Percentiles rank a stretch among this genome's conserved stretches.
Conservation (phyloP, 2,797 vertebrate species). For the Hylomyscus alleni region DNA sequence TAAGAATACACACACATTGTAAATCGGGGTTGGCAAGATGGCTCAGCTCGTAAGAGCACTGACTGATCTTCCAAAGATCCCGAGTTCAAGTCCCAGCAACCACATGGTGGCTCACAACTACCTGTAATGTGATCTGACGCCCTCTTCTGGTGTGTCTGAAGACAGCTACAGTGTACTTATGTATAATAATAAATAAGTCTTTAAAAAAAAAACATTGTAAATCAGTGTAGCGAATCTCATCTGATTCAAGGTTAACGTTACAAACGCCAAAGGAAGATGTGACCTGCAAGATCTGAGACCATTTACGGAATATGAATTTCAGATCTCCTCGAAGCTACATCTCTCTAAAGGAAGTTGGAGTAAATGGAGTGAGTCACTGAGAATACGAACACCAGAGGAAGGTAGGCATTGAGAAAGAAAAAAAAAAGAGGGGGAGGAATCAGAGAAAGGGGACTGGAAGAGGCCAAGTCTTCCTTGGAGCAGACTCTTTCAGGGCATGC, state of each 20-base stretch:
- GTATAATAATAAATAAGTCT: no score
- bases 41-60: no score
- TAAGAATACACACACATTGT: no score
- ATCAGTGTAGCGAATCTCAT: neutral
- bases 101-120: no score
- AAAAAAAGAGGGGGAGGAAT: slow-evolving; percentile 83
- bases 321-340: slow-evolving; percentile 90
- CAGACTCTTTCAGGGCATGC: neutral
- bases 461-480: neutral
- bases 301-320: slow-evolving; percentile 91
- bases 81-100: no score
- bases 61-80: no score
- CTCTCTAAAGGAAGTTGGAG: slow-evolving; percentile 92
- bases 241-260: slow-evolving; percentile 79
- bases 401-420: slow-evolving; percentile 89
- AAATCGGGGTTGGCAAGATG: neutral
- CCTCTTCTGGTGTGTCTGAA: no score
- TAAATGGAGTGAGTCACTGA: slow-evolving; percentile 88
- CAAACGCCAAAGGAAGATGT: slow-evolving; percentile 61
- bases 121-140: no score
- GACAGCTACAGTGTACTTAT: no score
- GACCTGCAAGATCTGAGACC: slow-evolving; percentile 90
- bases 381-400: slow-evolving; percentile 90
- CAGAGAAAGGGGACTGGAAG: neutral
- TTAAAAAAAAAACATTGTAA: no score